These are phyloP conservation scores for Melipona bicolor DNA, from an alignment of 2,888 invertebrate genomes.

Conservation along the genomic window DNA sequence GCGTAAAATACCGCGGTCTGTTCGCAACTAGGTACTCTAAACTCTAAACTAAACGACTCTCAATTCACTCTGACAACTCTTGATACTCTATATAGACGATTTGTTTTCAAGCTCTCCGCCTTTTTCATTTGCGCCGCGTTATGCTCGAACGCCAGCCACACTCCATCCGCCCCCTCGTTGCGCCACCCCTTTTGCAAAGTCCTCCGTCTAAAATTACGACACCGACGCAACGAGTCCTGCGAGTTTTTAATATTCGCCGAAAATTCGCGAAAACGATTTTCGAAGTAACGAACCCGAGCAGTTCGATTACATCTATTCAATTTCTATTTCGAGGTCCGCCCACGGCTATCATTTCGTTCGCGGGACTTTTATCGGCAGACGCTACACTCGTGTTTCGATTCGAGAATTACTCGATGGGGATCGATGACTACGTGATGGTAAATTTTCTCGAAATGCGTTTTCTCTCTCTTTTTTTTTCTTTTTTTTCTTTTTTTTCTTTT, in stretches of 20 bases:
- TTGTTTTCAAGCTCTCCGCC: neutral
- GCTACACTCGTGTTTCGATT: neutral
- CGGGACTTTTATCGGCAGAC: conserved; percentile 9
- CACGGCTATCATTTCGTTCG: neutral
- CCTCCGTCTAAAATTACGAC: neutral
- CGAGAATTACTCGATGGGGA: conserved; percentile 8
- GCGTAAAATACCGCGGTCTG: neutral
- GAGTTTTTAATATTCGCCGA: conserved; percentile 4
- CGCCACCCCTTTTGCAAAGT: neutral
- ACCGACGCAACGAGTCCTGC: neutral
- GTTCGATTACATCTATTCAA: conserved; percentile 1
- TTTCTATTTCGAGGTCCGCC: conserved; percentile 20
- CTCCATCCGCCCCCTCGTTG: neutral
- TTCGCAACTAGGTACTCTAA: neutral
- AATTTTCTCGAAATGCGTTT: neutral
- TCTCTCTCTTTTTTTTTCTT: neutral
- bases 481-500: conserved; percentile 1
- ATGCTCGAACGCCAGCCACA: neutral
- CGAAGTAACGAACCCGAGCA: neutral
- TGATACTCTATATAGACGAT: neutral
- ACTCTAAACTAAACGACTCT: neutral
- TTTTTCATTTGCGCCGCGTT: neutral
- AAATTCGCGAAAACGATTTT: neutral
- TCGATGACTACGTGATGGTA: neutral
- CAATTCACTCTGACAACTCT: neutral